Percentiles rank a stretch among this genome's conserved stretches.
Conservation (phyloP, 2,113 vertebrate genomes). For the Hiodon tergisus region DNA sequence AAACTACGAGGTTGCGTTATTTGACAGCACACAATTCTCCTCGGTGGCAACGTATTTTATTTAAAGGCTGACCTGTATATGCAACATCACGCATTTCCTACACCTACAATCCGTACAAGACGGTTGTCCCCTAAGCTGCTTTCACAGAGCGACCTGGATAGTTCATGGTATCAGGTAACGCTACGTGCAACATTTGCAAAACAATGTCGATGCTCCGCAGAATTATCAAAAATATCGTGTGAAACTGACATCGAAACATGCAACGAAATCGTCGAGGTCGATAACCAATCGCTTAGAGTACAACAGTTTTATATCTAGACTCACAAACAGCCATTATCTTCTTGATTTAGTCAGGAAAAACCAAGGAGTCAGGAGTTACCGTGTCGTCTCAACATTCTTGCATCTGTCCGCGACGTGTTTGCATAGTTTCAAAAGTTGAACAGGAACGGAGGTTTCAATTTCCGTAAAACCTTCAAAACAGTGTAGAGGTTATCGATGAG, state of each 20-base stretch:
- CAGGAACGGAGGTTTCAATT: conserved; percentile 25
- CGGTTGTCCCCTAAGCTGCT: neutral
- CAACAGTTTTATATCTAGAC: neutral
- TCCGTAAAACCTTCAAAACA: neutral
- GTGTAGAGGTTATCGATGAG: neutral
- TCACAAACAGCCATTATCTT: conserved; percentile 24
- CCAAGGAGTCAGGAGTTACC: neutral
- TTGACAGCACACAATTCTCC: conserved; percentile 41
- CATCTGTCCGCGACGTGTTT: conserved; percentile 26
- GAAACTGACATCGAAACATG: neutral
- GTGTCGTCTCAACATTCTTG: conserved; percentile 34
- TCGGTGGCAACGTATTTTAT: neutral
- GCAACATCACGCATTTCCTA: conserved; percentile 15
- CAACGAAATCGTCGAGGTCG: neutral
- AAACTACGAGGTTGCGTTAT: conserved; percentile 26
- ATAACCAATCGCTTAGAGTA: conserved; percentile 4
- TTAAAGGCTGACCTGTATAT: conserved; percentile 1
- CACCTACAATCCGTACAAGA: neutral
- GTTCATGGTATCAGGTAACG: neutral
- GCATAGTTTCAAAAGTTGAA: conserved; percentile 49
- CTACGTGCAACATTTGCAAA: neutral
- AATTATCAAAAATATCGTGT: too few relatives aligned
- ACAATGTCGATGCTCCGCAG: too few relatives aligned
- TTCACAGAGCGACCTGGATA: neutral
- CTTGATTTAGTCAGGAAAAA: conserved; percentile 38